Base-by-base conservation (phyloP, 2,113 vertebrate species). In the Nyctibius bracteatus region DNA sequence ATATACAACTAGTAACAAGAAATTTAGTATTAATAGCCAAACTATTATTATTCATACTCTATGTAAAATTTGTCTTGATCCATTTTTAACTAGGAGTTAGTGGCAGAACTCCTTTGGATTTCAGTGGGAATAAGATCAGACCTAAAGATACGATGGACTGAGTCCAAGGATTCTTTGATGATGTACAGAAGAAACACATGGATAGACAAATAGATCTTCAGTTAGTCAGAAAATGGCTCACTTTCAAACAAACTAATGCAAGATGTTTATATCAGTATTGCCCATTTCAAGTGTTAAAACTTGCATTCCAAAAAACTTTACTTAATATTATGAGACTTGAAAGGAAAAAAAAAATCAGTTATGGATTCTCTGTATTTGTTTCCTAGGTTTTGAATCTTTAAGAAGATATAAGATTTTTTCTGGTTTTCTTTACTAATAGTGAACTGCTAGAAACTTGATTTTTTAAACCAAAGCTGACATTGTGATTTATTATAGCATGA, bases 141-240 rank as follows among this genome's bases (percentile, higher is more conserved):
- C 72, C 55, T 83, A 88, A 80, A 92, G 89, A 96, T 70, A 86
- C 0, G 1, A 84, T 95, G 94, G 90, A 92, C 65, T 0, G 1
- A 63, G 24, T 94, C 92, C 87, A 96, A 94, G 67, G 87, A 91
- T 94, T 92, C 70, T 91, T 81, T 91, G 81, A 95, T 90, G 77
- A 91, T 91, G 54, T 68, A 39, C 74, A 96, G 84, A 94, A 94
- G 87, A 91, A 92, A 94, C 79, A 82, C 43, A 87, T 79, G 87
- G 78, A 80, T 6, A 94, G 92, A 73, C 62, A 87, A 80, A 87
- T 62, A 93, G 85, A 90, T 37, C 75, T 81, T 93, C 80, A 84
- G 71, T 86, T 83, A 94, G 75, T 88, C 79, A 88, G 68, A 96
- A 94, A 92, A 95, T 81, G 86, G 86, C 88, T 96, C 72, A 41